A percentile compares a stretch with the other conserved stretches of the same genome.
phyloP scores from a whole-genome alignment of 2,888 invertebrate species.

The Escarpia spicata region DNA sequence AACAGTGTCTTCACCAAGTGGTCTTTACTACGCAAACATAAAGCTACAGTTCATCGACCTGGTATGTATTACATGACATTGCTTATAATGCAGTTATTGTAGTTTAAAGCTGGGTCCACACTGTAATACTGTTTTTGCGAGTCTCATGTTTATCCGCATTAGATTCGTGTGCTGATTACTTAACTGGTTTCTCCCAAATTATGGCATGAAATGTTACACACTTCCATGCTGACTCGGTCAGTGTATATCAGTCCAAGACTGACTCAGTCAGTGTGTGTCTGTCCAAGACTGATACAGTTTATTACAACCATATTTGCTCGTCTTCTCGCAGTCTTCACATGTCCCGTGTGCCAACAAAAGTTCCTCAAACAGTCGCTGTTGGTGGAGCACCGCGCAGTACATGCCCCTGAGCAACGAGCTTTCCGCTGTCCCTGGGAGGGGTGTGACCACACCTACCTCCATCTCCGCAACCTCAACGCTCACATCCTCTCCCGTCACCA shows the following conservation, averaged over 20 bases:
- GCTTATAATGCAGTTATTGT: too few relatives aligned
- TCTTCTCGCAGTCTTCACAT: slow-evolving; percentile 39
- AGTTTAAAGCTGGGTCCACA: too few relatives aligned
- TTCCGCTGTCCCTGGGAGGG: slow-evolving; percentile 48
- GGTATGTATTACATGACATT: slow-evolving; percentile 34
- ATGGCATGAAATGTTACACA: too few relatives aligned
- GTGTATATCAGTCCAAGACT: too few relatives aligned
- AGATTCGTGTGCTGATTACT: too few relatives aligned
- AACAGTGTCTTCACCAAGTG: slow-evolving; percentile 48
- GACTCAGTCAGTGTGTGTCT: too few relatives aligned
- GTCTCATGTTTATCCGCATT: too few relatives aligned
- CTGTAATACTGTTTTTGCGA: too few relatives aligned
- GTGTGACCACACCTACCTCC: slow-evolving; percentile 49
- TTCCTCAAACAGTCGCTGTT: slow-evolving; percentile 46
- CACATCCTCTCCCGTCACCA: slow-evolving; percentile 53
- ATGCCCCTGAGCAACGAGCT: slow-evolving; percentile 40
- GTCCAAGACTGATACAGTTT: too few relatives aligned
- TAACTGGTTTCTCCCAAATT: too few relatives aligned
- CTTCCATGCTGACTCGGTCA: too few relatives aligned
- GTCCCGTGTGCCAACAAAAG: slow-evolving; percentile 45
- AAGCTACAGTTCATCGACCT: slow-evolving; percentile 39
- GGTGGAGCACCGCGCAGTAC: slow-evolving; percentile 46
- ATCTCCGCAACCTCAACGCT: slow-evolving; percentile 48
- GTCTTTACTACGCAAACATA: slow-evolving; percentile 50
- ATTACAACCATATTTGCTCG: too few relatives aligned